Evolutionary conservation across 2,888 invertebrate species (phyloP), one percentile per base, ranked within the genome.

Genomic region (Danaus chrysippus): DNA sequence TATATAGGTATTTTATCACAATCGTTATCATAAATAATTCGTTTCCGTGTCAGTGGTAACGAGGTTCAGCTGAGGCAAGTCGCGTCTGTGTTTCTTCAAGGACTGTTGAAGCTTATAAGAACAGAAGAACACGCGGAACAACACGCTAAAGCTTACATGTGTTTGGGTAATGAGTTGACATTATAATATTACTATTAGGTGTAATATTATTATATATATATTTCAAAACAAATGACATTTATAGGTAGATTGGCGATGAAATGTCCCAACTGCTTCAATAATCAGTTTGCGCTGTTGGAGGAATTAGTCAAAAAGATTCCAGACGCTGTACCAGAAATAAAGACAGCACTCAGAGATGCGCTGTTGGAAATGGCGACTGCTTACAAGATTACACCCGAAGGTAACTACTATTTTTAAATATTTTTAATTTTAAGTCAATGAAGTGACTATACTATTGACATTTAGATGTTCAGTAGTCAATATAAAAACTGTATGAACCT

Each of bases 81-180:
- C 12, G 93, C 94, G 11, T 92, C 93, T n/a, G 93, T 96, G n/a
- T 92, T 96, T 68, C 88, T 95, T 23, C 92, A 93, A 64, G 96
- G 96, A 1, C 88, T 96, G 76, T 86, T 94, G 66, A 96, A 96
- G 81, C 83, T 96, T 10, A 92, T 95, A 56, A 83, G 90, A 58
- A 86, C 92, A 23, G 94, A 95, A 54, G 93, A 93, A 42, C 92
- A 94, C 66, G 83, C 85, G 0, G 91, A 92, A 74, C 92, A 93
- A 80, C 92, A 93, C 81, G 88, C 94, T 64, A 93, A 95, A 82
- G 95, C 95, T 0, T 96, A 95, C 77, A 92, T 94, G 68, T 94
- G 96, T 62, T 92, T 96, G 70, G 96, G 96, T 73, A 58, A 54
- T 61, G 13, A 15, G 6, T 34, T 59, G n/a, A 43, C 3, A 43